Percentiles rank a stretch among this genome's conserved stretches.
Evolutionary conservation across 1,140 invertebrate genomes (phyloP).

Genomic region (Batillaria attramentaria): DNA sequence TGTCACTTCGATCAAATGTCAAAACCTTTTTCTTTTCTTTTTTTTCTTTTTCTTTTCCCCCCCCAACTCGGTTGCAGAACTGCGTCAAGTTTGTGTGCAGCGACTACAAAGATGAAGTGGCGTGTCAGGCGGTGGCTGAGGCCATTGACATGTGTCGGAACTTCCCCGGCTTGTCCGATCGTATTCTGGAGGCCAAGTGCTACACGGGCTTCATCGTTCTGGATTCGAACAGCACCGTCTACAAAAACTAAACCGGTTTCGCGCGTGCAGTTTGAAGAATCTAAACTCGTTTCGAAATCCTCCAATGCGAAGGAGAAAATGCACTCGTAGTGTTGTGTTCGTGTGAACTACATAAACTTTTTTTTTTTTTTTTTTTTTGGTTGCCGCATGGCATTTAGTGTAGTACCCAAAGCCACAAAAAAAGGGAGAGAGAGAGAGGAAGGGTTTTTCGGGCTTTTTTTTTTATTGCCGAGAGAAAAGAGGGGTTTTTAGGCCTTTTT

Average conservation of each 20-base stretch:
- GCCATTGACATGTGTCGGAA: not conserved
- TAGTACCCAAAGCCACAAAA: too few species aligned
- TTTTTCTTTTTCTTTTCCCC: not conserved
- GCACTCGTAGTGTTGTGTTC: not conserved
- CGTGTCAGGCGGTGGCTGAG: not conserved
- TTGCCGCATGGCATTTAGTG: too few species aligned
- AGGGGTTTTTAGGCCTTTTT: too few species aligned
- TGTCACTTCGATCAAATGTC: not conserved
- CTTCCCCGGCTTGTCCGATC: not conserved
- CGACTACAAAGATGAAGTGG: not conserved
- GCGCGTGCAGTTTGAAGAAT: not conserved
- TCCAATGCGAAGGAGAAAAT: not conserved
- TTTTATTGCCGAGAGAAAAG: too few species aligned
- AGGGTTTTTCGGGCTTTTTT: too few species aligned
- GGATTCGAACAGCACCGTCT: not conserved
- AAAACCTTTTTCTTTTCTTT: not conserved
- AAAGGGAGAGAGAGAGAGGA: too few species aligned
- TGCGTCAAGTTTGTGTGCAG: not conserved
- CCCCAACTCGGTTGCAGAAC: not conserved
- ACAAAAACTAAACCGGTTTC: not conserved
- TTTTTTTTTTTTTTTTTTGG: not conserved
- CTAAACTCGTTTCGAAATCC: not conserved
- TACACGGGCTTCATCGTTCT: not conserved
- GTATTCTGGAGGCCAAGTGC: not conserved
- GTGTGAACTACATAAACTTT: not conserved